A percentile compares a stretch with the other conserved stretches of the same genome.
phyloP scores from a whole-genome alignment of 2,888 invertebrate species.

The Ethmia dodecea region DNA sequence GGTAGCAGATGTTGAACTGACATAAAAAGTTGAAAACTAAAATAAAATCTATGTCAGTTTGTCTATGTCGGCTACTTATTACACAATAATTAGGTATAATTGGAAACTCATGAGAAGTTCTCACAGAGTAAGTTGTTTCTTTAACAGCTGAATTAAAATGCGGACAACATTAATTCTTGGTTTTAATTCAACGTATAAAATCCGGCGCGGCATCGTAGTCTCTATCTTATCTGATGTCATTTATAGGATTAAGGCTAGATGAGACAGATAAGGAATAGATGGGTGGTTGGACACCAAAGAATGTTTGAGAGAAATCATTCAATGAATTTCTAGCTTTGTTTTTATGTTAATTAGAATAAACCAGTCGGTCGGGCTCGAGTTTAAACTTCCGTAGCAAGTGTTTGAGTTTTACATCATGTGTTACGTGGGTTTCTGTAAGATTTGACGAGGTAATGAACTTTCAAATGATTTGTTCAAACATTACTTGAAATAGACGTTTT shows the following conservation, averaged over 20 bases:
- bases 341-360: slow-evolving; percentile 66
- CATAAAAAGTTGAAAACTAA: no score
- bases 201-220: slow-evolving; percentile 33
- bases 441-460: slow-evolving; percentile 19
- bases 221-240: slow-evolving; percentile 69
- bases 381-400: slow-evolving; percentile 62
- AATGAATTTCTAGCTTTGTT: slow-evolving; percentile 69
- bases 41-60: slow-evolving; percentile 12
- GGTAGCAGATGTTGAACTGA: no score
- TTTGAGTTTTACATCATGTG: slow-evolving; percentile 45
- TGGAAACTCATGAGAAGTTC: slow-evolving; percentile 25
- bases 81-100: no score
- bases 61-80: slow-evolving; percentile 20
- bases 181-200: slow-evolving; percentile 41
- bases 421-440: slow-evolving; percentile 36
- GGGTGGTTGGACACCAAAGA: slow-evolving; percentile 58
- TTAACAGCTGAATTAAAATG: slow-evolving; percentile 31
- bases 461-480: slow-evolving; percentile 16
- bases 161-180: slow-evolving; percentile 33
- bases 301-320: slow-evolving; percentile 66
- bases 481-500: slow-evolving; percentile 8
- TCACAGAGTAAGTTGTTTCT: slow-evolving; percentile 25
- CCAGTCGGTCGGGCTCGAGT: slow-evolving; percentile 46
- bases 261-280: slow-evolving; percentile 61
- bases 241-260: slow-evolving; percentile 72